A percentile compares a stretch with the other conserved stretches of the same genome.
Evolutionary conservation across 2,888 invertebrate genomes (phyloP).

Genomic region (Drosophila multiciliata): DNA sequence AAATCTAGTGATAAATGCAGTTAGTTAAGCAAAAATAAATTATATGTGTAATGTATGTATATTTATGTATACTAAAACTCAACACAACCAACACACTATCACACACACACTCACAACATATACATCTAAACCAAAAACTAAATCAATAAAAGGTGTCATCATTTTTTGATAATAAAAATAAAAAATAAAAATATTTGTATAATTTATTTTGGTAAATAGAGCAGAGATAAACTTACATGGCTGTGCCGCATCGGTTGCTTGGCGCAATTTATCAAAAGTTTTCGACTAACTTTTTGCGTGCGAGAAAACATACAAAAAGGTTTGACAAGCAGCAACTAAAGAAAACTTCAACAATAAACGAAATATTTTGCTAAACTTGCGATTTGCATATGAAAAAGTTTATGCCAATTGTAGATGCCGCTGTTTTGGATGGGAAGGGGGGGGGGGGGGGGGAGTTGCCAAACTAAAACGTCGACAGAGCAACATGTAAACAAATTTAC

Average conservation of each 20-base stretch:
- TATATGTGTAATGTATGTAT: constrained; percentile 55
- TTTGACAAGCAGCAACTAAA: constrained; percentile 67
- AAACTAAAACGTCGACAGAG: constrained; percentile 51
- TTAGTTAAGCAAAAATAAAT: constrained; percentile 65
- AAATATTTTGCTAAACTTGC: constrained; percentile 82
- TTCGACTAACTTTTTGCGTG: constrained; percentile 39
- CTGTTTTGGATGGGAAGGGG: constrained; percentile 14
- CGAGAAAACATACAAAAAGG: constrained; percentile 41
- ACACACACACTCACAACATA: constrained; percentile 23
- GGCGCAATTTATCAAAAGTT: constrained; percentile 77
- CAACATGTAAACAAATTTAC: constrained; percentile 80
- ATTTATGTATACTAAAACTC: constrained; percentile 39
- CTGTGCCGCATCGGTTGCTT: constrained; percentile 20
- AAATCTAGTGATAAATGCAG: constrained; percentile 76
- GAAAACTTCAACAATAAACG: constrained; percentile 82
- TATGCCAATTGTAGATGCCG: constrained; percentile 70
- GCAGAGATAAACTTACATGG: constrained; percentile 45
- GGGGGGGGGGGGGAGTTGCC: constrained; percentile 14
- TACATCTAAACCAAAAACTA: constrained; percentile 54
- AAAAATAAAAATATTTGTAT: neutral
- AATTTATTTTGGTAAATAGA: constrained; percentile 21
- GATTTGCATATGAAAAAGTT: constrained; percentile 82
- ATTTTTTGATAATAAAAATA: constrained; percentile 74
- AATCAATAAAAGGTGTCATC: constrained; percentile 81
- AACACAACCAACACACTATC: constrained; percentile 20